Conservation (phyloP, 2,888 invertebrate genomes). For the Syritta pipiens region DNA sequence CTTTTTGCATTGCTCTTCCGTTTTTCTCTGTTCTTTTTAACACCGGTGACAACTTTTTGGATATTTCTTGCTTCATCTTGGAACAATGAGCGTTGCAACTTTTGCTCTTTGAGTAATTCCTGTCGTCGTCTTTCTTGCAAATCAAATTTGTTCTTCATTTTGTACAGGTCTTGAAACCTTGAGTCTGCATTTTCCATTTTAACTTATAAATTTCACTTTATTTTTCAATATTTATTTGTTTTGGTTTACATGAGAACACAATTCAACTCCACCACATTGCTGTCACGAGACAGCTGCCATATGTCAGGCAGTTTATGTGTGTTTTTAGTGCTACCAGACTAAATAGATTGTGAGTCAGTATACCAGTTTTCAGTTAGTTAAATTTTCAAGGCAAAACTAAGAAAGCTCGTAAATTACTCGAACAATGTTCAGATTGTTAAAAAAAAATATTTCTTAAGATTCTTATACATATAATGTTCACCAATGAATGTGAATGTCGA, state of each 20-base stretch:
- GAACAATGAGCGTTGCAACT: constrained; percentile 72
- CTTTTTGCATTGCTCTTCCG: constrained; percentile 1
- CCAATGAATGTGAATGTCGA: too few relatives aligned
- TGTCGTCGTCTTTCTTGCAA: constrained; percentile 74
- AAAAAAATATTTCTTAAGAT: too few relatives aligned
- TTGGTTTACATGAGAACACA: background rate
- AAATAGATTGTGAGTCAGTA: too few relatives aligned
- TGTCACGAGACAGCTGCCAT: too few relatives aligned
- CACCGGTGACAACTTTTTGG: constrained; percentile 28
- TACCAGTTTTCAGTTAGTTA: too few relatives aligned
- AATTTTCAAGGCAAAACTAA: background rate
- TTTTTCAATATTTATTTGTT: background rate
- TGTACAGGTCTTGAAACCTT: constrained; percentile 43
- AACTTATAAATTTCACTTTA: background rate
- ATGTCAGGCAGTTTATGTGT: too few relatives aligned
- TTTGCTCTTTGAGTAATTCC: constrained; percentile 74
- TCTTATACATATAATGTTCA: too few relatives aligned
- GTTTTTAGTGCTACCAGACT: too few relatives aligned
- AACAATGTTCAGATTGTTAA: too few relatives aligned
- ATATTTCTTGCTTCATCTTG: constrained; percentile 72
- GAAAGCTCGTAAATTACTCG: background rate
- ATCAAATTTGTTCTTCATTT: constrained; percentile 17
- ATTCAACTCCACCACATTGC: background rate
- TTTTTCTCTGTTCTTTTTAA: constrained; percentile 17
- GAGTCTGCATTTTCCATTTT: constrained; percentile 49